These are phyloP conservation scores for Gibbula magus DNA, from an alignment of 2,888 invertebrate species.

Conservation along the genomic window DNA sequence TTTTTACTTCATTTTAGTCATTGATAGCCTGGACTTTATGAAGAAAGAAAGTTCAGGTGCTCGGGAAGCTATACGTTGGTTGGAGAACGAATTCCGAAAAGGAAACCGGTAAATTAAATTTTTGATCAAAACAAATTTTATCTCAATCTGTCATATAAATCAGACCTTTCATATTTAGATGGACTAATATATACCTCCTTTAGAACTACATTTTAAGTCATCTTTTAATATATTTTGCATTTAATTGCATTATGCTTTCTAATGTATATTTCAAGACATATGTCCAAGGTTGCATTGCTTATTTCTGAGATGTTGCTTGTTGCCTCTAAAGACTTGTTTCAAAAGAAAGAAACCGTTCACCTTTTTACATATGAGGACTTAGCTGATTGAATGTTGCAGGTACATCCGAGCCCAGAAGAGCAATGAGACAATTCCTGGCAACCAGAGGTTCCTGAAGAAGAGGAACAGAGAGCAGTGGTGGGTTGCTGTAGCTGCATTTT, in stretches of 20 bases:
- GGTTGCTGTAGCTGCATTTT: conserved; percentile 17
- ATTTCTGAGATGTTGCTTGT: background rate
- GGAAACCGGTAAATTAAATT: conserved; percentile 90
- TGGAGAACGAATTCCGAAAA: conserved; percentile 89
- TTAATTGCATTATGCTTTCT: too few relatives aligned
- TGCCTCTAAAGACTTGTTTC: background rate
- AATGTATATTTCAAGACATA: too few relatives aligned
- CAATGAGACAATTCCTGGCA: conserved; percentile 85
- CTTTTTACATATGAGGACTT: background rate
- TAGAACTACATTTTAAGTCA: too few relatives aligned
- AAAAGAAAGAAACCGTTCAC: too few relatives aligned
- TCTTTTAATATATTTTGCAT: too few relatives aligned
- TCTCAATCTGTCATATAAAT: too few relatives aligned
- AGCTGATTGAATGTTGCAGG: conserved; percentile 45
- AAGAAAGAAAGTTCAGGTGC: conserved; percentile 90
- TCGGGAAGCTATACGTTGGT: conserved; percentile 94
- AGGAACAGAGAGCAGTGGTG: conserved; percentile 84
- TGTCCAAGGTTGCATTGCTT: too few relatives aligned
- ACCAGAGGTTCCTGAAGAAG: conserved; percentile 86
- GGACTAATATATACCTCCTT: too few relatives aligned
- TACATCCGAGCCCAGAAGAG: conserved; percentile 88
- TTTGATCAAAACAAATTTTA: too few relatives aligned
- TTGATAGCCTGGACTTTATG: conserved; percentile 90
- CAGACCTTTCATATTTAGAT: background rate
- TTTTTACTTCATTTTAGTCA: conserved; percentile 79